Conservation (phyloP, 2,113 vertebrate genomes). For the Chrysochloris asiatica region DNA sequence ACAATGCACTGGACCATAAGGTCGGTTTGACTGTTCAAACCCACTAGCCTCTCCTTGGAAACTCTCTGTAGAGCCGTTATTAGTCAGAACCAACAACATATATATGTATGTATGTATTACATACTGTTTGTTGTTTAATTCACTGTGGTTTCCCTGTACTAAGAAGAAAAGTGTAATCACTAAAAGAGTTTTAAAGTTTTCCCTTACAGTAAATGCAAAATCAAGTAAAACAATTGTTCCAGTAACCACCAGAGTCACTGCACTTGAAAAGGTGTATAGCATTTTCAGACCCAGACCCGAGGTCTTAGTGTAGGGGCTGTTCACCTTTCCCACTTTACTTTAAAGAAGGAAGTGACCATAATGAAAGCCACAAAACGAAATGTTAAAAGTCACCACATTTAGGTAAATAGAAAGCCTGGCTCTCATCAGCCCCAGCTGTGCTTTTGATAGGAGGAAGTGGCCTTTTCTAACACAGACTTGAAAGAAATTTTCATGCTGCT, state of each 20-base stretch:
- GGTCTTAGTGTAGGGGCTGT: not conserved
- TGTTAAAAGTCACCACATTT: slow-evolving; percentile 69
- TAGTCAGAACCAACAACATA: no score
- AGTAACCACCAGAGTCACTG: accelerated
- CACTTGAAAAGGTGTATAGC: accelerated
- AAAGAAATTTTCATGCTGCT: slow-evolving; percentile 68
- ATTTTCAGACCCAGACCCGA: not conserved
- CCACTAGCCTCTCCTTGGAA: no score
- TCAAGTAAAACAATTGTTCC: not conserved
- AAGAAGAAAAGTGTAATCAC: not conserved
- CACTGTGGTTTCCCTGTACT: not conserved
- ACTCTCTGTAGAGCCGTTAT: no score
- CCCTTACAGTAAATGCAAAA: not conserved
- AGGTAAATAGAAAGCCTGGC: slow-evolving; percentile 64
- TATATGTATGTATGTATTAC: no score
- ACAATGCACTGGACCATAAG: no score
- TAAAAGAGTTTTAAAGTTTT: not conserved
- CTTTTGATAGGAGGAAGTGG: not conserved
- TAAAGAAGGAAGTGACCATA: slow-evolving; percentile 46
- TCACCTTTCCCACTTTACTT: not conserved
- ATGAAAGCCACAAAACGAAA: not conserved
- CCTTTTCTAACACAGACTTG: not conserved
- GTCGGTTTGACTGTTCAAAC: no score
- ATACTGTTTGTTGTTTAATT: not conserved
- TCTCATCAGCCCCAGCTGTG: not conserved